Percentiles rank a stretch among this genome's conserved stretches.
phyloP scores from a whole-genome alignment of 1,140 invertebrate species.

The Calliopsis andreniformis region DNA sequence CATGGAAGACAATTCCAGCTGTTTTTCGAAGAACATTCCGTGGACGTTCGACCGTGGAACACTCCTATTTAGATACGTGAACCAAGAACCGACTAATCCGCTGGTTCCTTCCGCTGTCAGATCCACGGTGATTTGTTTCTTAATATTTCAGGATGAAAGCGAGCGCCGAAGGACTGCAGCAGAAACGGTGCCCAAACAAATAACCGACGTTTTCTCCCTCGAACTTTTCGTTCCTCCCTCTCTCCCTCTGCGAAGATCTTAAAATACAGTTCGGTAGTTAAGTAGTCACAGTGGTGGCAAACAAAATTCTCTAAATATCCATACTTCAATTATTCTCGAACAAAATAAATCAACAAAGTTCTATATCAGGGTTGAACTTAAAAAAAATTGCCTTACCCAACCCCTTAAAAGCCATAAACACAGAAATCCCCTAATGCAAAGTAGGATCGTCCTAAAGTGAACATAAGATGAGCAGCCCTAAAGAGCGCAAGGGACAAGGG shows the following conservation, averaged over 20 bases:
- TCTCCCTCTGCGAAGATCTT: not conserved
- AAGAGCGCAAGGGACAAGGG: constrained; percentile 10
- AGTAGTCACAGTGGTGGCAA: too few species aligned
- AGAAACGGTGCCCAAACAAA: constrained; percentile 45
- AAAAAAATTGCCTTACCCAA: too few species aligned
- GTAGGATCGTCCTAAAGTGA: too few species aligned
- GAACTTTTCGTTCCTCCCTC: constrained; percentile 7
- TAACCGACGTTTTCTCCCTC: constrained; percentile 16
- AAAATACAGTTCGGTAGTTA: too few species aligned
- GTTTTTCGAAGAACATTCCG: constrained; percentile 40
- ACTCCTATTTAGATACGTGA: not conserved
- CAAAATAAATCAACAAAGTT: too few species aligned
- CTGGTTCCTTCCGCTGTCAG: constrained; percentile 21
- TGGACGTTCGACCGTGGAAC: not conserved
- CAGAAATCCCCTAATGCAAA: too few species aligned
- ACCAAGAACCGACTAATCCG: constrained; percentile 24
- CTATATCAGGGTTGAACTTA: too few species aligned
- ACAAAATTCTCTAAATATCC: too few species aligned
- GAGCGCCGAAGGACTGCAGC: constrained; percentile 7
- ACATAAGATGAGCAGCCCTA: too few species aligned
- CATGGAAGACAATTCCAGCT: constrained; percentile 23
- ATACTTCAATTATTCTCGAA: too few species aligned
- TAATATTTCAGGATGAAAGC: constrained; percentile 40
- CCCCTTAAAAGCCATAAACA: too few species aligned
- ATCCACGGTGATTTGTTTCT: constrained; percentile 47